These are phyloP conservation scores for Eucidaris tribuloides DNA, from an alignment of 35 echinoderm and acorn worm genomes.

Conservation along the genomic window DNA sequence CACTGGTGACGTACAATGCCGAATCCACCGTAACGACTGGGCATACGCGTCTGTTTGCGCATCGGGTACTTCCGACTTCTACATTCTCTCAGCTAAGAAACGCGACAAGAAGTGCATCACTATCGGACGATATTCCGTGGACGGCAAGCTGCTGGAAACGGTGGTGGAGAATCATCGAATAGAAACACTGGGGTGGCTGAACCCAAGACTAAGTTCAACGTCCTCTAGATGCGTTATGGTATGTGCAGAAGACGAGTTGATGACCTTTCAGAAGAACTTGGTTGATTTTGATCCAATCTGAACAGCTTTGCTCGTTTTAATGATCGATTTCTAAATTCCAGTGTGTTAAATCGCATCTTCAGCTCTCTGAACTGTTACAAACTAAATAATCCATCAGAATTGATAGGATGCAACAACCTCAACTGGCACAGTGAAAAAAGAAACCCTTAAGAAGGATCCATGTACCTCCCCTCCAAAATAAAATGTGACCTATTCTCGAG, in stretches of 20 bases:
- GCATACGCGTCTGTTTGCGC: not conserved
- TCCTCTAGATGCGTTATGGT: not conserved
- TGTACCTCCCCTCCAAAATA: too few relatives aligned
- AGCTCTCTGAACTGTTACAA: too few relatives aligned
- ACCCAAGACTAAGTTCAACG: conserved; percentile 1
- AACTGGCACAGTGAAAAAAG: too few relatives aligned
- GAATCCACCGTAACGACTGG: not conserved
- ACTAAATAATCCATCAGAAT: too few relatives aligned
- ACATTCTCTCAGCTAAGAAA: not conserved
- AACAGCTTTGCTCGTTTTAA: too few relatives aligned
- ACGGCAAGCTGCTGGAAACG: not conserved
- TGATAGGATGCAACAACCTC: too few relatives aligned
- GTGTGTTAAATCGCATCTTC: too few relatives aligned
- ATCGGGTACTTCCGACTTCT: not conserved
- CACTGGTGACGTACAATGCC: not conserved
- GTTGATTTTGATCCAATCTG: not conserved
- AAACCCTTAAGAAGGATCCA: too few relatives aligned
- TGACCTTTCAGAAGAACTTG: not conserved
- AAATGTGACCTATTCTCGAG: too few relatives aligned
- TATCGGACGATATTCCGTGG: not conserved
- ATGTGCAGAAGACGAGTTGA: not conserved
- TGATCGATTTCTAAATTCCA: too few relatives aligned
- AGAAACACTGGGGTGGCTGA: not conserved
- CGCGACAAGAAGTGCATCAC: not conserved
- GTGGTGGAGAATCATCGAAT: not conserved